Conservation (phyloP, 2,113 vertebrate species). For the Cariama cristata region DNA sequence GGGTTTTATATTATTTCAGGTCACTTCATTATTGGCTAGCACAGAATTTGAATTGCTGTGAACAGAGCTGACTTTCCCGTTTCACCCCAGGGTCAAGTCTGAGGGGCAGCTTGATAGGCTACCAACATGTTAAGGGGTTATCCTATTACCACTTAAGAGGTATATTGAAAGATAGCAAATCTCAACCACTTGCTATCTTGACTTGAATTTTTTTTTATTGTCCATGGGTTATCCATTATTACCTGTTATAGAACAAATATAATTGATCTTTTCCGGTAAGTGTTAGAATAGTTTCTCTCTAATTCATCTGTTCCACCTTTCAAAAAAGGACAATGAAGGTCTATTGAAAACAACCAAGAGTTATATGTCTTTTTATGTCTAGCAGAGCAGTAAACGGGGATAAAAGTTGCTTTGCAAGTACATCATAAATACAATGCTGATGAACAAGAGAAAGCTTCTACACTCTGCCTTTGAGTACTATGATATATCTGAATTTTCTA, state of each 20-base stretch:
- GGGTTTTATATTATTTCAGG: slow-evolving; percentile 99
- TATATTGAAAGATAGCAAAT: slow-evolving; percentile 98
- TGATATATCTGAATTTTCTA: slow-evolving; percentile 2
- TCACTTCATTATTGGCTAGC: slow-evolving; percentile 99
- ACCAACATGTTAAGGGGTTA: slow-evolving; percentile 95
- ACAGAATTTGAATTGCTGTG: slow-evolving; percentile 92
- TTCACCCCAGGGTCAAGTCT: slow-evolving; percentile 97
- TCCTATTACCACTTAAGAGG: slow-evolving; percentile 99
- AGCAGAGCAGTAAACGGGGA: slow-evolving; percentile 7
- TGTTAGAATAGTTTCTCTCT: slow-evolving; percentile 79
- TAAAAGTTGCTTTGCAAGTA: slow-evolving; percentile 30
- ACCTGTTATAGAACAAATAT: slow-evolving; percentile 88
- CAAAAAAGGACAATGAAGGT: slow-evolving; percentile 68
- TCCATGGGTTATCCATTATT: slow-evolving; percentile 90
- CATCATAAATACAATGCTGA: background rate
- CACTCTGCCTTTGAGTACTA: background rate
- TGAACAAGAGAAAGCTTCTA: background rate
- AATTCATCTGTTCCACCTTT: slow-evolving; percentile 70
- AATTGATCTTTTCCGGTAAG: slow-evolving; percentile 88
- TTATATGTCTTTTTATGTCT: background rate
- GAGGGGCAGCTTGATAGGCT: slow-evolving; percentile 98
- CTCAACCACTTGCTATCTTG: slow-evolving; percentile 88
- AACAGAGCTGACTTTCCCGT: slow-evolving; percentile 93
- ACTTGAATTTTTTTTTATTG: slow-evolving; percentile 81
- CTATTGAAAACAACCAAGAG: slow-evolving; percentile 24